Percentiles rank a stretch among this genome's conserved stretches.
Conservation (phyloP, 1,140 invertebrate species). For the Drosophila virilis region DNA sequence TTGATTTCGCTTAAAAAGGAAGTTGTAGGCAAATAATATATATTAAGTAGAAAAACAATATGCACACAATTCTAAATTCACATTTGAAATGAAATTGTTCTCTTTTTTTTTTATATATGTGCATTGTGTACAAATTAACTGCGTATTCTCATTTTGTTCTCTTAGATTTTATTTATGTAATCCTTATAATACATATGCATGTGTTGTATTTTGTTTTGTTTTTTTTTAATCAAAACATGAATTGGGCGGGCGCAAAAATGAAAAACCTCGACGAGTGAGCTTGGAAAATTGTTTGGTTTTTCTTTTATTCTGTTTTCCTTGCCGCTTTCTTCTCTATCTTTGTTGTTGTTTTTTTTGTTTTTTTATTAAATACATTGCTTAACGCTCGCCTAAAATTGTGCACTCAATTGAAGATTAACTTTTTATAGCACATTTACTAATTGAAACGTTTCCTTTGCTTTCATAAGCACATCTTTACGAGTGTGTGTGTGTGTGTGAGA, state of each 20-base stretch:
- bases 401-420: conserved; percentile 20
- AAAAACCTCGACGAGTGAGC: conserved; percentile 79
- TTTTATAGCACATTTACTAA: conserved; percentile 78
- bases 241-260: conserved; percentile 19
- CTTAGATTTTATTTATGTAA: conserved; percentile 40
- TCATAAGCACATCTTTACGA: conserved; percentile 68
- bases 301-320: too few relatives aligned
- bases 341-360: neutral
- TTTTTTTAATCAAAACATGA: conserved; percentile 3
- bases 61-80: conserved; percentile 60
- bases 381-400: conserved; percentile 34
- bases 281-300: conserved; percentile 28
- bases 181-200: conserved; percentile 44
- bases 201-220: conserved; percentile 23
- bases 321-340: neutral
- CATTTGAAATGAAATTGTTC: conserved; percentile 61
- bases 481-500: conserved; percentile 28
- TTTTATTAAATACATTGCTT: conserved; percentile 63
- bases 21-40: conserved; percentile 71
- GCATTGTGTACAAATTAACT: conserved; percentile 33
- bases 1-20: conserved; percentile 31
- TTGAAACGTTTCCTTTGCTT: conserved; percentile 70
- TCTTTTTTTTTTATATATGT: conserved; percentile 14
- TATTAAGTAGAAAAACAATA: conserved; percentile 50
- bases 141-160: neutral